Evolutionary conservation across 2,797 vertebrate genomes (phyloP), one percentile per base, ranked within the genome.

Genomic region (Pogonophryne albipinna): DNA sequence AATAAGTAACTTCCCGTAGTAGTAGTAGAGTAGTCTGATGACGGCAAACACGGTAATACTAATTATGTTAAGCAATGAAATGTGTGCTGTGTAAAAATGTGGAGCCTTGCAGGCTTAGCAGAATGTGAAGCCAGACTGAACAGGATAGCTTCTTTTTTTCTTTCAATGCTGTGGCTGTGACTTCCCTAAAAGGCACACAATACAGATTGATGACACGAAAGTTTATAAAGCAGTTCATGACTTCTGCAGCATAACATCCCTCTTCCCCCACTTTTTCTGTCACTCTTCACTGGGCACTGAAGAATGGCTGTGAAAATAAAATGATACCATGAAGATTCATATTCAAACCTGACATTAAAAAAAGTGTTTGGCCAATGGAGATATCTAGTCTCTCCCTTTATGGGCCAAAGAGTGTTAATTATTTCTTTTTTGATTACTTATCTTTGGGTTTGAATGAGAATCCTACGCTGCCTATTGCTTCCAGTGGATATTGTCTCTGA

Each of bases 201-300:
- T 74, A 63, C 66, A 88, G 75, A 89, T 70, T 76, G 81, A 88
- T 90, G 80, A 79, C 73, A 76, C 79, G 46, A 76, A 81, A 78
- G 67, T 80, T 85, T 85, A 82, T 77, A 79, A 77, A 77, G 69
- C 52, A 7, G 61, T 83, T 68, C 80, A 79, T 1, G 49, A 78
- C 74, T 86, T 75, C 52, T 77, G 77, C 77, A 71, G 73, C 41
- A 53, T 60, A 76, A 68, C 73, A 88, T 81, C 50, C 49, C 20
- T 74, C 57, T 68, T 64, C 70, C 57, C 53, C n/a, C 16, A 70
- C 66, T 57, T 71, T 74, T 65, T 56, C 69, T 85, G 81, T 78
- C 87, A 83, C 66, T 74, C 65, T 68, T 74, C 62, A 64, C 63
- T 66, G 69, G 67, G 52, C 65, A 34, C 74, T 80, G 64, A 74